Base-by-base conservation (phyloP, 2,888 invertebrate species). In the Thereva unica region DNA sequence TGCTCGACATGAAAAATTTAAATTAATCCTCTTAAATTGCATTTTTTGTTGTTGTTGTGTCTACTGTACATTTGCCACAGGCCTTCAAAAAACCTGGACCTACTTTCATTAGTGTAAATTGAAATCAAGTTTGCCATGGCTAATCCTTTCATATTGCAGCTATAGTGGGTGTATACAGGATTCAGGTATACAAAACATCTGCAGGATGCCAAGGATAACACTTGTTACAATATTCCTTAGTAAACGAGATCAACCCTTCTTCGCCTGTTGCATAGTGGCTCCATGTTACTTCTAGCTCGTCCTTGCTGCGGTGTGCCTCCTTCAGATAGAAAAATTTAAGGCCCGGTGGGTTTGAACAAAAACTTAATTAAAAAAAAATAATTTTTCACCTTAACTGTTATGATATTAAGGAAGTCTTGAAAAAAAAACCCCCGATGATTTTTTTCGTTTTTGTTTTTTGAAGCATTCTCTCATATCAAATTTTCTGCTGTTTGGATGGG, bases 81-180 rank as follows among this genome's bases (percentile, higher is more conserved):
- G 49, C 45, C 64, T 34, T 53, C 23, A 23, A 23, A 52, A 49
- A 53, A 44, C 42, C 42, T 64, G 37, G 44, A 54, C 37, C 54
- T 44, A 45, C 42, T 64, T 64, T 53, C 64, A 44, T 64, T 64
- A 54, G 64, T 45, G 53, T 44, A 64, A 64, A 64, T 53, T 64
- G 64, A 53, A 64, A 64, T 64, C 52, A 64, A 53, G 53, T 53
- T 64, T 53, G 37, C 35, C 64, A 6, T 44, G 37, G 54, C 54
- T 42, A 64, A 64, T 64, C 64, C 59, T 40, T 47, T 40, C 59
- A 55, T 59, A 59, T 59, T 59, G 59, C 59, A 8, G 37, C 35
- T 59, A 37, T 47, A 41, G 35, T 5, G 35, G 49, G 49, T 42
- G 55, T 55, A 55, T 9, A 23, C 6, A 5, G 52, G 9, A 9